Base-by-base conservation (phyloP, 1,140 invertebrate species). In the Drosophila busckii region DNA sequence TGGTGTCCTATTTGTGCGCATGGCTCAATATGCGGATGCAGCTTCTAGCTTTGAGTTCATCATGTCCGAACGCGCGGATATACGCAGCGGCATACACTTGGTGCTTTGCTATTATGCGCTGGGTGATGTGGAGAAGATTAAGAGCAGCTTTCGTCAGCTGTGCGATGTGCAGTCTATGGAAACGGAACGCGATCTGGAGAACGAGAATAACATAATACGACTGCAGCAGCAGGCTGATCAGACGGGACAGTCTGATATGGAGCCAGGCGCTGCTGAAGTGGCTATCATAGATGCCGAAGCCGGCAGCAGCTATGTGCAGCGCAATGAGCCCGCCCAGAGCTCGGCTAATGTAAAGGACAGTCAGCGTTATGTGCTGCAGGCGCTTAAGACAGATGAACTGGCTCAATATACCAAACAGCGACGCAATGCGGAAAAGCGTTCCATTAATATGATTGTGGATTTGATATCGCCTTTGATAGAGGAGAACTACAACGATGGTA, bases 11-110 rank as follows among this genome's bases (percentile, higher is more conserved):
- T 95, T 99, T 87, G 94, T 99, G 0, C 94, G 95, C 86, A 95
- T 99, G 93, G 96, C 95, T 4, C 96, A 98, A 85, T 97, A 97
- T 86, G 93, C 94, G 64, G 97, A 99, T 87, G 98, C 98, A 0
- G 94, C 97, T 19, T 94, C 94, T 8, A 97, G 96, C 83, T 98
- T 99, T 89, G 98, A 99, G 87, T 98, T 97, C 89, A 98, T 99
- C 41, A 98, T 99, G 96, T 93, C 94, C 48, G 97, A 99, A 85
- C 93, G 95, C 68, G 92, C 96, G 1, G 95, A 96, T 78, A 97
- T 97, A 80, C 94, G 93, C 70, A 93, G 91, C 67, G 96, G 96
- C 23, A 91, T 99, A 38, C 97, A 99, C 88, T 88, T 98, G 19
- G 92, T 99, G 40, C 88, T 99, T 3, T 98, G 97, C 84, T 96